Base-by-base conservation (phyloP, 2,888 invertebrate genomes). In the Julus scanicus region DNA sequence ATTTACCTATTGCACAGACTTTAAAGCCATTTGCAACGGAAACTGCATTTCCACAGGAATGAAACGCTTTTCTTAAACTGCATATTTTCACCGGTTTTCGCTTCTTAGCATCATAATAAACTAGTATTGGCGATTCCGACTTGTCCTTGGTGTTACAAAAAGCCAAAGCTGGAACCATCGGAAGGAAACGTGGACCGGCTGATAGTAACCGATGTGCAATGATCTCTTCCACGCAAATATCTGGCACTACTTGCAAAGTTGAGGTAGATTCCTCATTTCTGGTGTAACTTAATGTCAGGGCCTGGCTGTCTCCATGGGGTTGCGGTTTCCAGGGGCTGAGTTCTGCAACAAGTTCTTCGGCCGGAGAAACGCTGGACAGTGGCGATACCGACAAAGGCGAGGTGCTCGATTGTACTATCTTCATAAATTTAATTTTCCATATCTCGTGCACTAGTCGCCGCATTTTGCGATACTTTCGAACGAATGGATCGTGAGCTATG, bases 161-260 rank as follows among this genome's bases (percentile, higher is more conserved):
- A 5, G 90, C 89, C 11, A 90, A 89, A 86, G 90, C 90, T 40
- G 90, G 90, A 15, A 89, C 85, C 37, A 90, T 44, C 2, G 90
- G 90, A 8, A 90, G 37, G 15, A 44, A n/a, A 17, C 90, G 89
- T 9, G 88, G 87, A 5, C 89, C 37, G 9, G 40, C 49, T 17
- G 44, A 37, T 86, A 90, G 86, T 29, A 90, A 84, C 49, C 83
- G 87, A 29, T 49, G 39, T 5, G 90, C 90, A 17, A 89, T 63
- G 13, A 87, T 49, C 11, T 87, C 15, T 44, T 80, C 84, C 37
- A 71, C 71, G 8, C 29, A 20, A 71, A 6, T 71, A 29, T n/a
- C 6, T 0, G 71, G 29, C 0, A 1, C 71, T 29, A 29, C 20
- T 63, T n/a, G 71, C 8, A 11, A 8, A 29, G 11, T 2, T 71